Conservation (phyloP, 2,797 vertebrate species). For the Gallinago solitaria region DNA sequence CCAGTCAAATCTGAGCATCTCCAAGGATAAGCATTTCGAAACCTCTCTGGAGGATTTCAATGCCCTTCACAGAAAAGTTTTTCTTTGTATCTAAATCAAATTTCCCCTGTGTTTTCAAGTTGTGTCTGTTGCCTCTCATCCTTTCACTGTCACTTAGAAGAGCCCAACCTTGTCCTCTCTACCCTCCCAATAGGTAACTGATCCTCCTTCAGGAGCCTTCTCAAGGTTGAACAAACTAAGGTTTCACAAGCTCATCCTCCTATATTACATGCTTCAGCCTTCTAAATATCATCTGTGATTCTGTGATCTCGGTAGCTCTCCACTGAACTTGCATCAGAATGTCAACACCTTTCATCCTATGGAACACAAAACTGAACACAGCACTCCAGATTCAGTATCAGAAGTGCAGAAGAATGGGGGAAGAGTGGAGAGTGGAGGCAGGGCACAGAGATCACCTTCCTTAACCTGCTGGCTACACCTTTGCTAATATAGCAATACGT, state of each 20-base stretch:
- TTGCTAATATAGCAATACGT: rapidly evolving
- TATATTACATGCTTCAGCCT: rapidly evolving
- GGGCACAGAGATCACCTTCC: rapidly evolving
- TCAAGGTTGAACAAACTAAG: not conserved
- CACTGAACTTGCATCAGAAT: not conserved
- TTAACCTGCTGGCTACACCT: not conserved
- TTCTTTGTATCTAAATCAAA: not conserved
- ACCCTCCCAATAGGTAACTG: not conserved
- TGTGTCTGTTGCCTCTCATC: not conserved
- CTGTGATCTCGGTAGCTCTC: not conserved
- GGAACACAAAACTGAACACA: not conserved
- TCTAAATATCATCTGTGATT: not conserved
- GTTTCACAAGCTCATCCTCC: not conserved
- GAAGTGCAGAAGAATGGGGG: not conserved
- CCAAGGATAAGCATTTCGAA: not conserved
- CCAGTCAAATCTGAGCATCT: not conserved
- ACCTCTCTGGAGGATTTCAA: not conserved
- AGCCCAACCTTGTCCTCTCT: not conserved
- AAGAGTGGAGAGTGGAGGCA: rapidly evolving
- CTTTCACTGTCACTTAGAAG: not conserved
- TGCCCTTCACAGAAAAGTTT: not conserved
- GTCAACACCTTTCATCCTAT: not conserved
- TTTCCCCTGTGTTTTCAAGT: not conserved
- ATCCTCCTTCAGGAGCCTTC: not conserved
- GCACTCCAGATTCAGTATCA: not conserved